Evolutionary conservation across 35 echinoderm and acorn worm species (phyloP).

Genomic region (Lytechinus pictus): DNA sequence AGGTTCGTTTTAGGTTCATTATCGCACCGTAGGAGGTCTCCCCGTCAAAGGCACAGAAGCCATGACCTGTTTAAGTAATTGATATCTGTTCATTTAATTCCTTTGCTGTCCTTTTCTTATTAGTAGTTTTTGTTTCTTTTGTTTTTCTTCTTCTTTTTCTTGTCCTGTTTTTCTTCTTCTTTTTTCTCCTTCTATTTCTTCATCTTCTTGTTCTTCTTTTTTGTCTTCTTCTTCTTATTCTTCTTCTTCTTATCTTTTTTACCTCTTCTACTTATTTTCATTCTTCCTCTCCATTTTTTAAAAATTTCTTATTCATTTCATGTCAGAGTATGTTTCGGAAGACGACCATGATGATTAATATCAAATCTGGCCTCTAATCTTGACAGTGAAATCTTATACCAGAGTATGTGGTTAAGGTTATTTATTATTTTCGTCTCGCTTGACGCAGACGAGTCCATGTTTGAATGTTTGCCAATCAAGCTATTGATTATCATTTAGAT

Average conservation of each 20-base stretch:
- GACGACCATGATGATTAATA: too few species aligned
- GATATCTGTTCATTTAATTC: not conserved
- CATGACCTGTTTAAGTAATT: too few species aligned
- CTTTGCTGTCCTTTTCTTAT: not conserved
- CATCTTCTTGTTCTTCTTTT: not conserved
- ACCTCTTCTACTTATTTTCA: not conserved
- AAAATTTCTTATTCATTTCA: not conserved
- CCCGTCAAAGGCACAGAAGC: not conserved
- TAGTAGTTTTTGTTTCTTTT: not conserved
- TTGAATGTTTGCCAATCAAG: not conserved
- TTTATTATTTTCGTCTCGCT: not conserved
- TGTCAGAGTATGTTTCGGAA: too few species aligned
- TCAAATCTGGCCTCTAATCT: not conserved
- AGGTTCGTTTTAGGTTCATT: not conserved
- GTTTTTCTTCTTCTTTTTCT: not conserved
- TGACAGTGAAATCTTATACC: not conserved
- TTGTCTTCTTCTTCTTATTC: not conserved
- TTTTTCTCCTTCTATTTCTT: not conserved
- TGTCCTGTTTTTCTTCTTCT: not conserved
- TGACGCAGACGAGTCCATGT: not conserved
- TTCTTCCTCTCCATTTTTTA: too few species aligned
- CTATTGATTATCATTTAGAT: not conserved
- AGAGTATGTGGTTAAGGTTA: not conserved
- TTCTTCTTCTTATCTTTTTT: not conserved
- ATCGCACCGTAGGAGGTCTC: not conserved